phyloP scores from a whole-genome alignment of 1,140 invertebrate genomes.

The Drepana arcuata region DNA sequence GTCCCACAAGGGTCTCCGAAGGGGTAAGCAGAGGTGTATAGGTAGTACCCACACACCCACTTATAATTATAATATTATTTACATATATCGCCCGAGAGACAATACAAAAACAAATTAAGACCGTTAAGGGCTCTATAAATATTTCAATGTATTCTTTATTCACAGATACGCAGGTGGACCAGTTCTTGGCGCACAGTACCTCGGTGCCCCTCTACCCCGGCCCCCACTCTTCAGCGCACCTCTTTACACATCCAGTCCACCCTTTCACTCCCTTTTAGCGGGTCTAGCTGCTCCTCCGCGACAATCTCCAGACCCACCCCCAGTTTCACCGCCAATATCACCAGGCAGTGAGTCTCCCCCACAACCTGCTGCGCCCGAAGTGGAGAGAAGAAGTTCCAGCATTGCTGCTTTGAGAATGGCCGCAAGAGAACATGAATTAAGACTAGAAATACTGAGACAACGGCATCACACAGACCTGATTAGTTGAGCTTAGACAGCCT shows the following conservation, averaged over 20 bases:
- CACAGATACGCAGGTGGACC: constrained; percentile 44
- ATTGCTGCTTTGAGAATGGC: constrained; percentile 92
- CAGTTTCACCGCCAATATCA: constrained; percentile 73
- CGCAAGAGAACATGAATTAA: constrained; percentile 92
- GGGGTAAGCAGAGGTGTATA: no score
- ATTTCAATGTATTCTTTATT: no score
- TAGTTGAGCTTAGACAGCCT: constrained; percentile 73
- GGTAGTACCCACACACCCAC: no score
- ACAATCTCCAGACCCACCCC: constrained; percentile 73
- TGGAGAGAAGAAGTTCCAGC: constrained; percentile 88
- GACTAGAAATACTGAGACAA: constrained; percentile 86
- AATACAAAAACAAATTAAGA: no score
- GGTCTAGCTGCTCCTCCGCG: constrained; percentile 83
- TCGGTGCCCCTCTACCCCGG: constrained; percentile 75
- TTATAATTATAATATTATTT: no score
- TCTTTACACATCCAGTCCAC: constrained; percentile 78
- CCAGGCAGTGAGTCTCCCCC: constrained; percentile 59
- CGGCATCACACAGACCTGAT: constrained; percentile 83
- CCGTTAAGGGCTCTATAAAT: no score
- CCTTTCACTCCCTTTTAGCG: constrained; percentile 88
- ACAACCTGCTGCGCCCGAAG: constrained; percentile 65
- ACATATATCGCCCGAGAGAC: no score
- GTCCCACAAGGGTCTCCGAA: no score
- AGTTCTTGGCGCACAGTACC: constrained; percentile 71
- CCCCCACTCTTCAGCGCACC: constrained; percentile 76